Base-by-base conservation (phyloP, 2,888 invertebrate genomes). In the Mythimna impura region DNA sequence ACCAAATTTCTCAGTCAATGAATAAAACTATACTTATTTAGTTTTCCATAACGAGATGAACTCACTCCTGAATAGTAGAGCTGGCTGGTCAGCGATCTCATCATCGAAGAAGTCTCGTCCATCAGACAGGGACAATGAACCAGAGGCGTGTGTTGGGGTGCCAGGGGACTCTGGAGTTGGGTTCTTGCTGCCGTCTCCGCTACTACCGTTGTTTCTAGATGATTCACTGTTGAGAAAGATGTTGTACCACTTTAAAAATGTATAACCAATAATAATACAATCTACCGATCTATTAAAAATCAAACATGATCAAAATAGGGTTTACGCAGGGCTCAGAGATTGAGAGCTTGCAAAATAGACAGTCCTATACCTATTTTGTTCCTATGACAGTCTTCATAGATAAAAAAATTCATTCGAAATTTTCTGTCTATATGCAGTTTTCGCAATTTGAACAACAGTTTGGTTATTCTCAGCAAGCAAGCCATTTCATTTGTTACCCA, bases 1-100 rank as follows among this genome's bases (percentile, higher is more conserved):
- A 6, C 2, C 17, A 2, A 47, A 47, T 47, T 47, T 20, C 17
- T 47, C 47, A 47, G 20, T 47, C 7, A 47, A 17, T 47, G 1
- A 47, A 47, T 17, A 47, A 47, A 47, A 17, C 47, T 47, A 47
- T 7, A 34, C 34, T 34, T 34, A 20, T 57, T 57, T 14, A 9
- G 20, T 1, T 20, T 10, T 34, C 8, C 0, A 20, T 9, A 20
- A 20, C 3, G 1, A 58, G n/a, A 20, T 58, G 34, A 17, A 61
- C 61, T 61, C 40, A 61, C 61, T 98, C 90, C 97, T 97, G 88
- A 98, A 98, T 20, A 98, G 96, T 80, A 99, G 91, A 1, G 98
- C 98, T 17, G 99, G 99, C 89, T 99, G 99, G 94, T 99, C 99
- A 58, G 98, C 98, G 77, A 99, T 99, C 93, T 99, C 99, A 87